These are phyloP conservation scores for Pelusios castaneus DNA, from an alignment of 2,113 vertebrate genomes.

Conservation along the genomic window DNA sequence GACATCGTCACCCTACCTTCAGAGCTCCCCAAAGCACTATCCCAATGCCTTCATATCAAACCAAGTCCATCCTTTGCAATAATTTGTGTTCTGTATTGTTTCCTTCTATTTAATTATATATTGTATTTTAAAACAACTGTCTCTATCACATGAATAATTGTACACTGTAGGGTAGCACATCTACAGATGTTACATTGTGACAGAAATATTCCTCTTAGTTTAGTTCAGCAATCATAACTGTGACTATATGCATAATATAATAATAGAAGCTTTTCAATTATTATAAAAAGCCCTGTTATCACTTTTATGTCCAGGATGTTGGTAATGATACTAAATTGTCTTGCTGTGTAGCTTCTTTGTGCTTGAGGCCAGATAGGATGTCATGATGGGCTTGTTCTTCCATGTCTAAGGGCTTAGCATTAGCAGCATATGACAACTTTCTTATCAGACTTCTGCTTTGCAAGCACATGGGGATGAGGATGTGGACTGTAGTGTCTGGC, in stretches of 20 bases:
- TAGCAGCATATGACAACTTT: slow-evolving; percentile 56
- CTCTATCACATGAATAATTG: not conserved
- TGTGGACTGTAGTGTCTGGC: not conserved
- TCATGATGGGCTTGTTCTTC: slow-evolving; percentile 57
- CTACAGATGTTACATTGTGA: not conserved
- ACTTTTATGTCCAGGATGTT: slow-evolving; percentile 13
- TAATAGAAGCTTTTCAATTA: slow-evolving; percentile 31
- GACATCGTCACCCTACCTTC: not conserved
- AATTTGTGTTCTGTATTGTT: not conserved
- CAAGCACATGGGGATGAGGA: slow-evolving; percentile 14
- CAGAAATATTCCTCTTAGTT: not conserved
- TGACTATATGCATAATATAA: slow-evolving; percentile 24
- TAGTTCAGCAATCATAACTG: not conserved
- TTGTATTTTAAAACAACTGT: not conserved
- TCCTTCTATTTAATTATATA: not conserved
- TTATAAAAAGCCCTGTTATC: slow-evolving; percentile 6
- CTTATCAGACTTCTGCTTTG: slow-evolving; percentile 48
- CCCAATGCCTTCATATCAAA: not conserved
- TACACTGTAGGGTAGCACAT: not conserved
- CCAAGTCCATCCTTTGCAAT: not conserved
- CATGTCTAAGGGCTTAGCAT: slow-evolving; percentile 64
- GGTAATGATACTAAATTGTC: slow-evolving; percentile 55
- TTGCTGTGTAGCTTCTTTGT: slow-evolving; percentile 21
- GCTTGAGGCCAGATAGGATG: slow-evolving; percentile 44
- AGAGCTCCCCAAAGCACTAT: not conserved